A percentile compares a stretch with the other conserved stretches of the same genome.
phyloP scores from a whole-genome alignment of 2,888 invertebrate genomes.

The Hermodice carunculata region DNA sequence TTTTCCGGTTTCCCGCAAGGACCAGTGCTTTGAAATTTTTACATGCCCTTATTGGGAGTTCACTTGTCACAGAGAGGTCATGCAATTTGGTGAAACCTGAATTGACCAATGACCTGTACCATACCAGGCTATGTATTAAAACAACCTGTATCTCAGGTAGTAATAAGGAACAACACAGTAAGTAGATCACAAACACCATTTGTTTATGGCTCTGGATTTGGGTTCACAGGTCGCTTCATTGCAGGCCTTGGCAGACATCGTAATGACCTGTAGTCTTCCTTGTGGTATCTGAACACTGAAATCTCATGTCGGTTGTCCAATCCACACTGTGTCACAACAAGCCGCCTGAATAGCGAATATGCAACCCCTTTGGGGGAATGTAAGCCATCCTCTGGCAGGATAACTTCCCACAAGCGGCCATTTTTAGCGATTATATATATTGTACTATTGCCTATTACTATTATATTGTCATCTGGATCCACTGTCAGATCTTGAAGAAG shows the following conservation, averaged over 20 bases:
- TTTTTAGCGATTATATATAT: constrained; percentile 61
- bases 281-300: constrained; percentile 55
- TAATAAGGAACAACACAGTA: too few relatives aligned
- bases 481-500: constrained; percentile 57
- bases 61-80: too few relatives aligned
- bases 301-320: constrained; percentile 48
- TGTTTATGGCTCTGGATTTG: too few relatives aligned
- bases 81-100: too few relatives aligned
- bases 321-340: constrained; percentile 56
- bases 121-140: too few relatives aligned
- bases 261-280: constrained; percentile 59
- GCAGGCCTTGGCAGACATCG: neutral
- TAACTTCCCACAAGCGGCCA: constrained; percentile 63
- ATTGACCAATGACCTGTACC: too few relatives aligned
- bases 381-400: constrained; percentile 57
- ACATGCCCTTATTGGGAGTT: too few relatives aligned
- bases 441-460: constrained; percentile 59
- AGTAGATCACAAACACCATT: too few relatives aligned
- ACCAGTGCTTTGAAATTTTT: too few relatives aligned
- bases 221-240: too few relatives aligned
- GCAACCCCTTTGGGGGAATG: constrained; percentile 59
- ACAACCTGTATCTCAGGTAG: too few relatives aligned
- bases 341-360: constrained; percentile 49
- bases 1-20: too few relatives aligned
- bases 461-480: constrained; percentile 58